Evolutionary conservation across 2,888 invertebrate genomes (phyloP).

Genomic region (Phymatocera aterrima): DNA sequence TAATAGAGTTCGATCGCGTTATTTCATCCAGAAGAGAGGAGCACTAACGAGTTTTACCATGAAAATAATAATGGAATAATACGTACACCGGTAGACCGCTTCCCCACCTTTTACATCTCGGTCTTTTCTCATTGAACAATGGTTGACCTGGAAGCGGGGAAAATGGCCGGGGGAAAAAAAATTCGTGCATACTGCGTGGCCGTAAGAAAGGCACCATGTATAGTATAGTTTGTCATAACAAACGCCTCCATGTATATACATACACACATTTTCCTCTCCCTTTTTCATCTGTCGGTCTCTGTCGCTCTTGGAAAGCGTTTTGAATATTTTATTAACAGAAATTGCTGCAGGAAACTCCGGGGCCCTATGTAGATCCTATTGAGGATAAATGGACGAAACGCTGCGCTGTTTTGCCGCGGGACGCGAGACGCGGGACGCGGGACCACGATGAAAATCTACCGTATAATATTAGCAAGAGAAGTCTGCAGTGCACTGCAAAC

Average conservation of each 20-base stretch:
- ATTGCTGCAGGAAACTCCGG: not conserved
- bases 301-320: not conserved
- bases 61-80: not conserved
- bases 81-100: not conserved
- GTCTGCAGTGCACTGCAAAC: not conserved
- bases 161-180: not conserved
- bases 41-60: not conserved
- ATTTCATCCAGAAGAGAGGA: not conserved
- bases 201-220: no score
- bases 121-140: not conserved
- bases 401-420: not conserved
- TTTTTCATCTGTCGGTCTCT: not conserved
- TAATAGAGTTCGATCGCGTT: conserved; percentile 13
- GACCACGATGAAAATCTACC: not conserved
- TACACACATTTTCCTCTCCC: not conserved
- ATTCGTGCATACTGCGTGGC: not conserved
- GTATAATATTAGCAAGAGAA: no score
- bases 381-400: not conserved
- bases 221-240: not conserved
- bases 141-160: not conserved
- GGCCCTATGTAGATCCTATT: not conserved
- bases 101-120: not conserved
- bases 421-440: not conserved
- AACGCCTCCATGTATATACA: not conserved
- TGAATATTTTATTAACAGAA: conserved; percentile 27